Evolutionary conservation across 2,888 invertebrate species (phyloP).

Genomic region (Hartigia nigra): DNA sequence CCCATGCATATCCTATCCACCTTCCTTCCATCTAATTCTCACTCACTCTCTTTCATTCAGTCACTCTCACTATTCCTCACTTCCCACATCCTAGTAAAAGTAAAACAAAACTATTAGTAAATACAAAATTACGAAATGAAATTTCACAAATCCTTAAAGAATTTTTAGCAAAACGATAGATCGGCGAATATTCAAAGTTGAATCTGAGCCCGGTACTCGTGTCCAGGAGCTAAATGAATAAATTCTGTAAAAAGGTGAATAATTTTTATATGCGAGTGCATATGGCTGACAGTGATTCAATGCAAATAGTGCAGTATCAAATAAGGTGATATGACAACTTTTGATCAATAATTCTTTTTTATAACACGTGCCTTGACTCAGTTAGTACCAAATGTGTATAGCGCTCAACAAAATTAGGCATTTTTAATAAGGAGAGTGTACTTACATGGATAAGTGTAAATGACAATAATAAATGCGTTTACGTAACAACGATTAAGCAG

Average conservation of each 20-base stretch:
- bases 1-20: conserved; percentile 63
- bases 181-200: neutral
- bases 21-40: conserved; percentile 47
- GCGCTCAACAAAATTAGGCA: neutral
- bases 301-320: neutral
- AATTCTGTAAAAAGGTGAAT: conserved; percentile 31
- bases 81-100: conserved; percentile 62
- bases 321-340: neutral
- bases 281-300: conserved; percentile 6
- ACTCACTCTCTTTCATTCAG: conserved; percentile 31
- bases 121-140: conserved; percentile 46
- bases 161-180: neutral
- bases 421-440: neutral
- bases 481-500: conserved; percentile 10
- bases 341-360: neutral
- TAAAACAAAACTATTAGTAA: conserved; percentile 64
- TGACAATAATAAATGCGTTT: neutral
- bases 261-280: conserved; percentile 21
- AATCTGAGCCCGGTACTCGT: conserved; percentile 38
- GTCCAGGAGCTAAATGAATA: conserved; percentile 36
- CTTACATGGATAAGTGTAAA: neutral
- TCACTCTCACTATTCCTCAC: conserved; percentile 35
- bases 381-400: neutral
- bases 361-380: neutral
- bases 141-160: neutral